Conservation (phyloP, 1,140 invertebrate species). For the Drosophila elegans region DNA sequence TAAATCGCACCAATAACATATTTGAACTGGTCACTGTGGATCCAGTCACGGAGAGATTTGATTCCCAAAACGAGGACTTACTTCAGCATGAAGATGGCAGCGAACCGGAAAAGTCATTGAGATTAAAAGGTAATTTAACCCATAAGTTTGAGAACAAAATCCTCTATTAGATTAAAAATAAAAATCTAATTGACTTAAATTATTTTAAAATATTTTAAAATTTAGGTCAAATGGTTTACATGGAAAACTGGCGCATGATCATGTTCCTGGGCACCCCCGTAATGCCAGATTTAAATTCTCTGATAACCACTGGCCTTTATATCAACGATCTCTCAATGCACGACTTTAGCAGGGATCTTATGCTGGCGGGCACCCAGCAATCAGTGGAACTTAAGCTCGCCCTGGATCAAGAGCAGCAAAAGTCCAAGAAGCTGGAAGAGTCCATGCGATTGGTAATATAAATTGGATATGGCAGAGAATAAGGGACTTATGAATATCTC, state of each 20-base stretch:
- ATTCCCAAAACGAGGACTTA: constrained; percentile 87
- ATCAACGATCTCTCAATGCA: constrained; percentile 99
- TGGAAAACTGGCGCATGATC: constrained; percentile 98
- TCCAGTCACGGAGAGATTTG: constrained; percentile 89
- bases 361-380: constrained; percentile 98
- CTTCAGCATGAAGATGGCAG: constrained; percentile 88
- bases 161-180: not conserved
- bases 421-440: constrained; percentile 97
- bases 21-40: constrained; percentile 97
- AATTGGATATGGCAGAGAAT: too few species aligned
- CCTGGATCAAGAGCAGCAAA: constrained; percentile 97
- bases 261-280: constrained; percentile 98
- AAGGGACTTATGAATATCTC: too few species aligned
- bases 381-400: constrained; percentile 98
- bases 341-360: constrained; percentile 98
- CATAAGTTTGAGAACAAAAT: not conserved
- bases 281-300: constrained; percentile 95
- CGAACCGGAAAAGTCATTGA: constrained; percentile 89
- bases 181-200: not conserved
- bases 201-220: not conserved
- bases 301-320: constrained; percentile 95
- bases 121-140: constrained; percentile 90
- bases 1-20: constrained; percentile 97
- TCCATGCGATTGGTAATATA: constrained; percentile 90
- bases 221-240: constrained; percentile 97